A percentile compares a stretch with the other conserved stretches of the same genome.
Conservation (phyloP, 2,797 vertebrate genomes). For the Heliangelus exortis region DNA sequence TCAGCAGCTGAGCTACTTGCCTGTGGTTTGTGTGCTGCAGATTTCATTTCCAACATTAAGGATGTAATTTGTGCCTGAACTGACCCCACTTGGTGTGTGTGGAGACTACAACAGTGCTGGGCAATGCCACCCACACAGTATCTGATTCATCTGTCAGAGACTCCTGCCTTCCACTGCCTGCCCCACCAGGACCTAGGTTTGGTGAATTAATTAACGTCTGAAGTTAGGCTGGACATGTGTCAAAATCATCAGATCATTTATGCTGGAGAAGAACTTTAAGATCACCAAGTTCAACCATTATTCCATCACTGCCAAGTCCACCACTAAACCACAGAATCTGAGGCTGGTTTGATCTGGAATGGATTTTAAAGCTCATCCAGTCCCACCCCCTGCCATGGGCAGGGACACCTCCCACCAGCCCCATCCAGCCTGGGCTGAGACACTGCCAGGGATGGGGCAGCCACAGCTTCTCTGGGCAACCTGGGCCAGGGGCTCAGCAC, state of each 20-base stretch:
- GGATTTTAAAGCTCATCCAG: too few species aligned
- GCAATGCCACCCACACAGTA: accelerated
- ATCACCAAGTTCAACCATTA: too few species aligned
- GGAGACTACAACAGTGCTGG: neutral
- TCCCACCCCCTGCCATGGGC: too few species aligned
- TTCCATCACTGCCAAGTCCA: too few species aligned
- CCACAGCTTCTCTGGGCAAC: too few species aligned
- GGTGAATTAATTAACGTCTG: neutral
- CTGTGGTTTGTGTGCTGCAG: neutral
- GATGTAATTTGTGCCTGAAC: neutral
- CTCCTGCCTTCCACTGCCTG: accelerated
- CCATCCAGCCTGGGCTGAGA: too few species aligned
- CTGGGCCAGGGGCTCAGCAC: too few species aligned
- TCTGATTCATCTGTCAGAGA: neutral
- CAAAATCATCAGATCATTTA: neutral
- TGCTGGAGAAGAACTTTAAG: too few species aligned
- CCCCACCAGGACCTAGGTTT: neutral
- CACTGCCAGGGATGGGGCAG: too few species aligned
- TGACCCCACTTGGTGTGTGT: neutral
- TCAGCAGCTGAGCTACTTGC: neutral
- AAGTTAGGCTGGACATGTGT: neutral
- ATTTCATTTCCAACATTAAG: neutral
- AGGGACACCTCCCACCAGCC: too few species aligned
- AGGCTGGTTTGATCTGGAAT: too few species aligned
- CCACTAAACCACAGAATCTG: too few species aligned